Evolutionary conservation across 2,113 vertebrate species (phyloP).

Genomic region (Psephotus haematonotus): DNA sequence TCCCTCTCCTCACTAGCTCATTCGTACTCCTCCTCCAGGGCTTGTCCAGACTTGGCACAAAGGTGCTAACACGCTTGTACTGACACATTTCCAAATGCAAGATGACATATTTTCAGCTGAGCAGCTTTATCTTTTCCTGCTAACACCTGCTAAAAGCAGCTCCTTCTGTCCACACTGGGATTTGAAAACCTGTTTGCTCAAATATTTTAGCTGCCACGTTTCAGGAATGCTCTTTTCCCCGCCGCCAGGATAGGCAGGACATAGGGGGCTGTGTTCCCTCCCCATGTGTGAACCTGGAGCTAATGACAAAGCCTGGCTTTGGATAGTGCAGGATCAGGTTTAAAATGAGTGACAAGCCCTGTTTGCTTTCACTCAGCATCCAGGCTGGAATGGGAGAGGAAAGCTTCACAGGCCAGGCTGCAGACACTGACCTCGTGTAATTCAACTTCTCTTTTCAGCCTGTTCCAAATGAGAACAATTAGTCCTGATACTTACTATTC

Average conservation of each 20-base stretch:
- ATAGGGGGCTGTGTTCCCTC: not conserved
- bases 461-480: not conserved
- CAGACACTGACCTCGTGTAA: fast-evolving
- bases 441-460: not conserved
- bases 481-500: not conserved
- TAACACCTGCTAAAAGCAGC: conserved; percentile 50
- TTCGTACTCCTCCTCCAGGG: not conserved
- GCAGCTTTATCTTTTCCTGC: conserved; percentile 42
- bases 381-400: not conserved
- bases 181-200: conserved; percentile 22
- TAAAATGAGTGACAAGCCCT: not conserved
- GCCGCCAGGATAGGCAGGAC: not conserved
- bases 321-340: not conserved
- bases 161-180: conserved; percentile 35
- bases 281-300: not conserved
- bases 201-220: conserved; percentile 28
- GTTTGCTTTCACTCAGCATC: not conserved
- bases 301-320: not conserved
- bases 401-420: not conserved
- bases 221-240: conserved; percentile 17
- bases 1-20: not conserved
- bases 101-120: conserved; percentile 50
- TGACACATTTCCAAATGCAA: conserved; percentile 58
- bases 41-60: conserved; percentile 23
- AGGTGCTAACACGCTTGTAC: conserved; percentile 21